phyloP scores from a whole-genome alignment of 2,888 invertebrate genomes.

The Ashinkailepas kermadecensis region DNA sequence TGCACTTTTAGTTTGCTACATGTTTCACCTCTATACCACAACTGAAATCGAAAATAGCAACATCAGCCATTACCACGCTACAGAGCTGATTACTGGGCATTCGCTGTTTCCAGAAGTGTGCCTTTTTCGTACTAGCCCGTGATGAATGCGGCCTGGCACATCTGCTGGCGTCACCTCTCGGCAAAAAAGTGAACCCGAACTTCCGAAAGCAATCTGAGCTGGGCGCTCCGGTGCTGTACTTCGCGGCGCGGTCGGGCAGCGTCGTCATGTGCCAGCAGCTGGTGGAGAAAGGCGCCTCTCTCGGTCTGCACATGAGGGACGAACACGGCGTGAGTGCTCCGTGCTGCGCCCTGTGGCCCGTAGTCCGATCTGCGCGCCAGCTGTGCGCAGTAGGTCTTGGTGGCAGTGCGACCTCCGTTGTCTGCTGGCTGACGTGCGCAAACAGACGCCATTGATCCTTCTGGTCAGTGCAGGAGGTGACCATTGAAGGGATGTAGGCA shows the following conservation, averaged over 20 bases:
- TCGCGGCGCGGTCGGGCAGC: constrained; percentile 29
- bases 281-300: constrained; percentile 28
- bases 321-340: constrained; percentile 25
- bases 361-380: no score
- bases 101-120: constrained; percentile 28
- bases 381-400: no score
- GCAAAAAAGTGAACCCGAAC: constrained; percentile 31
- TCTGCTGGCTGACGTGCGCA: no score
- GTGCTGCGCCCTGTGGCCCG: no score
- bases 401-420: no score
- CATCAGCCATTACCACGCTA: no score
- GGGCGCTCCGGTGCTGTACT: constrained; percentile 33
- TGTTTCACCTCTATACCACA: no score
- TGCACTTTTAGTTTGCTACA: no score
- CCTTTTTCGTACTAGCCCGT: constrained; percentile 31
- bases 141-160: constrained; percentile 29
- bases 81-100: not conserved
- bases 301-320: constrained; percentile 31
- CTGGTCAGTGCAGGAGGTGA: no score
- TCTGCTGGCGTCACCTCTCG: constrained; percentile 29
- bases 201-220: constrained; percentile 32
- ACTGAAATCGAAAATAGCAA: no score
- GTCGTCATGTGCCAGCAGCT: constrained; percentile 27
- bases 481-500: no score
- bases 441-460: no score